Evolutionary conservation across 2,797 vertebrate species (phyloP).

Genomic region (Cephalopachus bancanus): DNA sequence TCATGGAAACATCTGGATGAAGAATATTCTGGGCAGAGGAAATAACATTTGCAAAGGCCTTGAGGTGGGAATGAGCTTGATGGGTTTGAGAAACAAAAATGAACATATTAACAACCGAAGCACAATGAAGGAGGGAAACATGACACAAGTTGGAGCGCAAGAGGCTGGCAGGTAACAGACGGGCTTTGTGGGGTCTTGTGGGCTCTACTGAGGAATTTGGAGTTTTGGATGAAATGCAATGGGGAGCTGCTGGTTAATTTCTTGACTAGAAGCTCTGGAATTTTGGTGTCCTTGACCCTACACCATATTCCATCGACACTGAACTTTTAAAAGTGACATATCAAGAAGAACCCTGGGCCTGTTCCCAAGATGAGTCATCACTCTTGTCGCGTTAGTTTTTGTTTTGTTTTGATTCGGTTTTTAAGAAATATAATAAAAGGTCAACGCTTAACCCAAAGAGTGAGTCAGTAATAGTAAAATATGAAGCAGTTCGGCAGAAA

Average conservation of each 20-base stretch:
- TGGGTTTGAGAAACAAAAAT: not conserved
- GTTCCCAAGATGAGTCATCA: not conserved
- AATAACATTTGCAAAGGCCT: not conserved
- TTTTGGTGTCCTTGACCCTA: not conserved
- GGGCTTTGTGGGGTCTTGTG: not conserved
- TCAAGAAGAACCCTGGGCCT: not conserved
- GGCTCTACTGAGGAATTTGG: not conserved
- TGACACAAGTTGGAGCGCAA: not conserved
- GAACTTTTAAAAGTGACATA: not conserved
- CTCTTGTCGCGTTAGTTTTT: not conserved
- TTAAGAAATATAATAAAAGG: slow-evolving; percentile 25
- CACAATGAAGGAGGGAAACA: not conserved
- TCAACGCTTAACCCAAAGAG: not conserved
- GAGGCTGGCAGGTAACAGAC: no score
- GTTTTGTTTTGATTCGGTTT: slow-evolving; percentile 30
- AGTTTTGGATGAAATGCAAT: not conserved
- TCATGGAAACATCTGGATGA: not conserved
- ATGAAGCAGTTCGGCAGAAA: not conserved
- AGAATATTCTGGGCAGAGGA: not conserved
- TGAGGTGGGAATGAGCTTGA: not conserved
- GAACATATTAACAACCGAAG: not conserved
- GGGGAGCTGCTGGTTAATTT: not conserved
- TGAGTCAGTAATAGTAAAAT: not conserved
- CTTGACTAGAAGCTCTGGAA: not conserved
- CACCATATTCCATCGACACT: not conserved